Percentiles rank a stretch among this genome's conserved stretches.
Evolutionary conservation across 2,888 invertebrate genomes (phyloP).

Genomic region (Leptinotarsa tumamoca): DNA sequence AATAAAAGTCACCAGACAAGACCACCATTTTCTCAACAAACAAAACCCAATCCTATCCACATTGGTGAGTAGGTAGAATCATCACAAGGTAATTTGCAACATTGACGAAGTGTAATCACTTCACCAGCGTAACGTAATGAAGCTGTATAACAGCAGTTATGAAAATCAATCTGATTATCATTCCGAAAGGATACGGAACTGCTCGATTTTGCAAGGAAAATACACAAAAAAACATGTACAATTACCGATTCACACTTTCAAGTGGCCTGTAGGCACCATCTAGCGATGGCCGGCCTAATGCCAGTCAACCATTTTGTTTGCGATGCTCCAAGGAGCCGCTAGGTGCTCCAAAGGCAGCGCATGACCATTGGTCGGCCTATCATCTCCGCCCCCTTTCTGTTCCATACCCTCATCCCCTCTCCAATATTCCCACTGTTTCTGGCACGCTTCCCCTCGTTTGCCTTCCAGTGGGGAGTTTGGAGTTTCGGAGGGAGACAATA

Average conservation of each 20-base stretch:
- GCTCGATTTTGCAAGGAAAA: constrained; percentile 25
- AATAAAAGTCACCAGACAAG: neutral
- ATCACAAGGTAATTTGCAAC: neutral
- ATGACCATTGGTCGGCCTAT: constrained; percentile 68
- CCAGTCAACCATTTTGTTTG: constrained; percentile 73
- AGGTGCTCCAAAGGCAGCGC: constrained; percentile 64
- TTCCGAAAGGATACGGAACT: constrained; percentile 12
- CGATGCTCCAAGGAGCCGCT: constrained; percentile 66
- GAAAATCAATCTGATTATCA: constrained; percentile 13
- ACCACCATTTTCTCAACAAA: neutral
- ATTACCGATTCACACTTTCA: constrained; percentile 36
- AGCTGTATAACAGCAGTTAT: constrained; percentile 1
- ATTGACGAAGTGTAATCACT: neutral
- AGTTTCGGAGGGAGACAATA: constrained; percentile 62
- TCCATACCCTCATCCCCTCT: constrained; percentile 52
- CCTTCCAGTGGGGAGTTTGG: constrained; percentile 48
- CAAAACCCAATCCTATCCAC: neutral
- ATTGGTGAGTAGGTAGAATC: neutral
- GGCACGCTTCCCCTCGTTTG: constrained; percentile 52
- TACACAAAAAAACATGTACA: constrained; percentile 22
- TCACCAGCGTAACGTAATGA: neutral
- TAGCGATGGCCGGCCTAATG: constrained; percentile 60
- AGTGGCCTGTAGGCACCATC: constrained; percentile 63
- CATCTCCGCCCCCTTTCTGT: constrained; percentile 59
- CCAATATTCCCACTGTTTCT: constrained; percentile 47